A percentile compares a stretch with the other conserved stretches of the same genome.
phyloP scores from a whole-genome alignment of 2,797 vertebrate genomes.

The Chloroceryle amazona region DNA sequence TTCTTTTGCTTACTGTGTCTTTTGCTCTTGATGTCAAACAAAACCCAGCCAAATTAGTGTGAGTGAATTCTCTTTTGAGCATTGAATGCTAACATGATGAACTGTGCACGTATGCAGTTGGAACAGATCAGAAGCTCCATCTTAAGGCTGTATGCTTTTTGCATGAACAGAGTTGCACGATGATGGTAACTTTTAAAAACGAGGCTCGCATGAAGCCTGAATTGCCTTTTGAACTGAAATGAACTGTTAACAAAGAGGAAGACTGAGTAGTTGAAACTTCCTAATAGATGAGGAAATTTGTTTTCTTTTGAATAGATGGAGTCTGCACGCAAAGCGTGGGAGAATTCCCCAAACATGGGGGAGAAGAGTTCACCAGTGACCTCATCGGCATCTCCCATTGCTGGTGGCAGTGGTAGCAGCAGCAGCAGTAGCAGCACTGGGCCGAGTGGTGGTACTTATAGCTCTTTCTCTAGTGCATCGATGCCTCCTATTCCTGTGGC shows the following conservation, averaged over 20 bases:
- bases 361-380: slow-evolving; percentile 95
- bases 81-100: not conserved
- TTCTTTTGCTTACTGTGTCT: slow-evolving; percentile 34
- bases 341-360: slow-evolving; percentile 94
- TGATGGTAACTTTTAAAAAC: not conserved
- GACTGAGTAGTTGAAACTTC: not conserved
- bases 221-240: slow-evolving; percentile 33
- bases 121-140: slow-evolving; percentile 37
- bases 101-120: slow-evolving; percentile 34
- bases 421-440: slow-evolving; percentile 71
- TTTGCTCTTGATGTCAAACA: slow-evolving; percentile 19
- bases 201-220: slow-evolving; percentile 68
- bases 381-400: slow-evolving; percentile 91
- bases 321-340: slow-evolving; percentile 98
- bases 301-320: slow-evolving; percentile 90
- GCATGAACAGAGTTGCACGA: slow-evolving; percentile 71
- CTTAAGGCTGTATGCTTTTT: slow-evolving; percentile 50
- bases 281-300: slow-evolving; percentile 20
- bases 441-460: slow-evolving; percentile 88
- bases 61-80: not conserved
- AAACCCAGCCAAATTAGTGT: slow-evolving; percentile 1
- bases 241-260: not conserved
- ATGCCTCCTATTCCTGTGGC: slow-evolving; percentile 97
- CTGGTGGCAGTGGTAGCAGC: slow-evolving; percentile 59
- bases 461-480: slow-evolving; percentile 94